These are phyloP conservation scores for Zaprionus bogoriensis DNA, from an alignment of 2,888 invertebrate genomes.

Conservation along the genomic window DNA sequence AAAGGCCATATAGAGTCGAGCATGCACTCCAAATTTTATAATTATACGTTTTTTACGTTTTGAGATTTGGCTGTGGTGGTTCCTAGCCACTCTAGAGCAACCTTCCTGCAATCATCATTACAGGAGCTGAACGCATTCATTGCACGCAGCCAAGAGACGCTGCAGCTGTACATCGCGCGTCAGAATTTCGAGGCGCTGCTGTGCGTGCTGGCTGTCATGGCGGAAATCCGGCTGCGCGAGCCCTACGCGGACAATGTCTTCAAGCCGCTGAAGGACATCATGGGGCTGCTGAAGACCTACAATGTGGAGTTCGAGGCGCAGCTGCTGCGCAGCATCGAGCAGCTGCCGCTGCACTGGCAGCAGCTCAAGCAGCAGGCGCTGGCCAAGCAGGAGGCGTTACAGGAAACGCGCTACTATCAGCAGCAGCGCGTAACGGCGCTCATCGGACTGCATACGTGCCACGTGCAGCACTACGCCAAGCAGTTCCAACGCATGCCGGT, in stretches of 20 bases:
- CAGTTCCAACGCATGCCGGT: conserved; percentile 85
- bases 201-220: conserved; percentile 91
- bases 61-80: too few relatives aligned
- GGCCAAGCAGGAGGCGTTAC: conserved; percentile 92
- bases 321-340: conserved; percentile 89
- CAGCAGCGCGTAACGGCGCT: conserved; percentile 92
- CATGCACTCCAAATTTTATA: too few relatives aligned
- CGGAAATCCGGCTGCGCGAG: conserved; percentile 88
- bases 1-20: too few relatives aligned
- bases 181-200: conserved; percentile 93
- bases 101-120: conserved; percentile 14
- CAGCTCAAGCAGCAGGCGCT: conserved; percentile 92
- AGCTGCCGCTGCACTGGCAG: conserved; percentile 94
- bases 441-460: conserved; percentile 90
- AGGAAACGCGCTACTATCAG: conserved; percentile 93
- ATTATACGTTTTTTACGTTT: too few relatives aligned
- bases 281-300: conserved; percentile 92
- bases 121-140: conserved; percentile 91
- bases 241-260: conserved; percentile 93
- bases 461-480: conserved; percentile 90
- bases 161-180: conserved; percentile 89
- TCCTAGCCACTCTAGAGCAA: too few relatives aligned
- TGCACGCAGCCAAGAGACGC: conserved; percentile 87
- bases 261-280: conserved; percentile 93
- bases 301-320: conserved; percentile 93